These are phyloP conservation scores for Ostrea edulis DNA, from an alignment of 1,140 invertebrate genomes.

Conservation along the genomic window DNA sequence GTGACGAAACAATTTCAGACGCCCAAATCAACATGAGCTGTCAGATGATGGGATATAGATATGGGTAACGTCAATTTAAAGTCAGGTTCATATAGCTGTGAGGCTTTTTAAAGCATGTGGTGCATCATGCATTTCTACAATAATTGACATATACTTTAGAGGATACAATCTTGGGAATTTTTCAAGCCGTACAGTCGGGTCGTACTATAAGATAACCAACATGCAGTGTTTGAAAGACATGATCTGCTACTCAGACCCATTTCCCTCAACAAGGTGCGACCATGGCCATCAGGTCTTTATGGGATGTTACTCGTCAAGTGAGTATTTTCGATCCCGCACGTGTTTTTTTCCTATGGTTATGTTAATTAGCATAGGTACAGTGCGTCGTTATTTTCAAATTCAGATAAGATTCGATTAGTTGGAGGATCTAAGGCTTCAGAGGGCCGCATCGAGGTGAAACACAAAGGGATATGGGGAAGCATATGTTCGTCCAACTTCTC, in stretches of 20 bases:
- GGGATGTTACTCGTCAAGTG: neutral
- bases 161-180: neutral
- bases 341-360: too few species aligned
- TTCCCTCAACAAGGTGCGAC: neutral
- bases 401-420: conserved; percentile 38
- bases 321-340: neutral
- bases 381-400: neutral
- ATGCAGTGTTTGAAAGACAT: neutral
- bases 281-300: neutral
- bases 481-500: conserved; percentile 25
- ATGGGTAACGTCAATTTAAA: neutral
- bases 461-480: conserved; percentile 39
- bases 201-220: neutral
- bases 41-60: conserved; percentile 5
- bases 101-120: neutral
- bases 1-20: conserved; percentile 7
- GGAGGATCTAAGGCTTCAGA: conserved; percentile 39
- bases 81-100: neutral
- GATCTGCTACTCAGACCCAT: neutral
- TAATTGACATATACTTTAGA: neutral
- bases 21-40: neutral
- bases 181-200: neutral
- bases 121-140: too few species aligned
- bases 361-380: too few species aligned
- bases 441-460: conserved; percentile 44